Evolutionary conservation across 2,113 vertebrate genomes (phyloP), one percentile per base, ranked within the genome.

Genomic region (Gopherus evgoodei): DNA sequence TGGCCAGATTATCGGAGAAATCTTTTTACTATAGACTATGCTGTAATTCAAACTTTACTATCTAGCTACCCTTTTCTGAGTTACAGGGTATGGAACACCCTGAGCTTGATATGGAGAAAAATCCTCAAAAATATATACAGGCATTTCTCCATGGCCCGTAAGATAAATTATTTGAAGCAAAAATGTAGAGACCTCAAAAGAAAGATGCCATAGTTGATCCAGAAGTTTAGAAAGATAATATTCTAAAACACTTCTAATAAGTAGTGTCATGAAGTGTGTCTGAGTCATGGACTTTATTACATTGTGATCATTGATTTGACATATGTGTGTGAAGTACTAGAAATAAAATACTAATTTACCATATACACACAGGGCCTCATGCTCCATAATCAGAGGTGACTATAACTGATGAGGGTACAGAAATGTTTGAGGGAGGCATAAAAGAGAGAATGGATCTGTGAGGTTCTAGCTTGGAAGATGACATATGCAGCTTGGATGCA

Each of bases 51-150:
- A 85, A 85, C 14, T n/a, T 3, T 47, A 12, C 3, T 72, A 59
- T 57, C 19, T 65, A 9, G 24, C 21, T 94, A 42, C 50, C 4
- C 91, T 88, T 62, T 56, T 76, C 80, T 84, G 86, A 42, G 53
- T 79, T 88, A 79, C 1, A 79, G 88, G 81, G 2, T 79, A 47
- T 78, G 22, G 50, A 81, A 91, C 95, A 90, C 53, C 78, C 72
- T 53, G 11, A 53, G 10, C 2, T 0, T 88, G 57, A 12, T 35
- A 75, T 17, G 22, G 12, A 27, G 79, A 91, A 95, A 93, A 83
- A 59, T 27, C 27, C 57, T 29, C 57, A 59, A 57, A 57, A 59
- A 59, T 59, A 59, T 59, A 29, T 29, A 59, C 11, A 59, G 5
- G 5, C 57, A 59, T 59, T 27, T 29, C 57, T 59, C 27, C 27